Evolutionary conservation across 2,797 vertebrate species (phyloP), one percentile per base, ranked within the genome.

Genomic region (Hypotaenidia philippensis): DNA sequence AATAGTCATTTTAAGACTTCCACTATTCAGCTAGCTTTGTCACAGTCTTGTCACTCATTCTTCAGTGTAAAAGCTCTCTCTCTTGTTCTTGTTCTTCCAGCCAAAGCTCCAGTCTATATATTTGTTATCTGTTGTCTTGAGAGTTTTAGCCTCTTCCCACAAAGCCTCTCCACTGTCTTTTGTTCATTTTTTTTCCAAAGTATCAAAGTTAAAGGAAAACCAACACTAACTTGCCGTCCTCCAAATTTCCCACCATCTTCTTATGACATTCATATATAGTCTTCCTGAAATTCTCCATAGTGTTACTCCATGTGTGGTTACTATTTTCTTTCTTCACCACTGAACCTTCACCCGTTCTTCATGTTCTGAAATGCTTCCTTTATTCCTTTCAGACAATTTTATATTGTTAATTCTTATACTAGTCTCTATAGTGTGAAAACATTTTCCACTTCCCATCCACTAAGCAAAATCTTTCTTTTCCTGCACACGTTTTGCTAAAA

Each of bases 31-130:
- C 44, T 56, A 76, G 8, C 19, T 83, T 75, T 96, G 75, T 79
- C 63, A 96, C 82, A 69, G 52, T 38, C 66, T 69, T 90, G 78
- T 63, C 80, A 89, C 13, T 92, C 82, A 85, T 68, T 74, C 68
- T 64, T 77, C 71, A 56, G 45, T 38, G 34, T 64, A 68, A 84
- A 90, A 77, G 47, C 23, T 34, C 27, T 63, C 32, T 65, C 32
- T 76, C 26, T 13, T 45, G 18, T 69, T 81, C 59, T 79, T 79
- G 17, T 63, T 40, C 56, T 86, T 53, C 41, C 32, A 85, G 21
- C 1, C 49, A 76, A 61, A 59, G 65, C 7, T 50, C 21, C 60
- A 21, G 10, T 57, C n/a, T 78, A 38, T 65, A 29, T 55, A 44
- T 93, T 89, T 74, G 9, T 65, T 90, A 47, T 79, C 63, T 83